Base-by-base conservation (phyloP, 1,140 invertebrate genomes). In the Luehdorfia chinensis region DNA sequence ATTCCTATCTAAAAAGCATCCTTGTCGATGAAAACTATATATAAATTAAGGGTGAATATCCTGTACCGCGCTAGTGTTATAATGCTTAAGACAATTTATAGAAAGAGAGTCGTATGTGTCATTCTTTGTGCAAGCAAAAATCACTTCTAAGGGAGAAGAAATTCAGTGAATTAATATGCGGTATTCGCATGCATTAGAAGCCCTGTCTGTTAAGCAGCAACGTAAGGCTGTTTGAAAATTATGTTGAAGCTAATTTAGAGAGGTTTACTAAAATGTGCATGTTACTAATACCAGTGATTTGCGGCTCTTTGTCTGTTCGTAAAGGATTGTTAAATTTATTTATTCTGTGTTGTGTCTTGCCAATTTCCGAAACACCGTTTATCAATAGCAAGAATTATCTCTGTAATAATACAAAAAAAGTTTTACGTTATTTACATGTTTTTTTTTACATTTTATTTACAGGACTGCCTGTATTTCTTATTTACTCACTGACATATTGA, bases 271-370 rank as follows among this genome's bases (percentile, higher is more conserved):
- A 43, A 43, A 27, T 28, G n/a, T 43, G 39, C 27, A 30, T 30
- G 39, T 30, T 43, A 43, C 39, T 43, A 43, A 43, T 43, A 30
- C 39, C 39, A 43, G 39, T 43, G 15, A 43, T 43, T 43, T 30
- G 2, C 6, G 2, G 6, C n/a, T 43, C 21, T 9, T 15, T 30
- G 9, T n/a, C n/a, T n/a, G 19, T 21, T 9, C 4, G 34, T 30
- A 28, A 43, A n/a, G 27, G 36, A 39, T 23, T 39, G 13, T 43
- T 30, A 18, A 18, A 43, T 43, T 43, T 39, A 14, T 41, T 27
- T 41, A 27, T 14, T 30, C 0, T 43, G 15, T 43, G 27, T 14
- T 43, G 14, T n/a, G 27, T 43, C 39, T 43, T 43, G 39, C 39
- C 39, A 43, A 14, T 28, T 43, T 28, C 25, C 19, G 19, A 6